Evolutionary conservation across 2,797 vertebrate species (phyloP), one percentile per base, ranked within the genome.

Genomic region (Scleropages formosus): DNA sequence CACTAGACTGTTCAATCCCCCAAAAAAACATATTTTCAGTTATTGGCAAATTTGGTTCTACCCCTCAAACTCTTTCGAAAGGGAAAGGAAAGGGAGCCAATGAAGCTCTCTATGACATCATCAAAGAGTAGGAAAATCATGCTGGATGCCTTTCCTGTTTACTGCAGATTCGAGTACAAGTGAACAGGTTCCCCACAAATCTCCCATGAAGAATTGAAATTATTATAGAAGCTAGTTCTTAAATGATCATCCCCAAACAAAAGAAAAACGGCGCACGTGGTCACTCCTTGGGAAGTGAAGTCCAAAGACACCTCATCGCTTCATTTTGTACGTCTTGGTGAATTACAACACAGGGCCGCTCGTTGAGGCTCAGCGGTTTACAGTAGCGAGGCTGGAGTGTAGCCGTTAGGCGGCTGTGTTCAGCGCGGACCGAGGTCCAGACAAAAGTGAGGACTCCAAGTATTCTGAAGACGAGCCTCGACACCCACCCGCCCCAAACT

Each of bases 401-500:
- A 68, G 46, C 49, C 44, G 68, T 51, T 51, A 11, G 20, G 12
- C 24, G 53, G 22, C 47, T 27, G 22, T 13, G 68, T 49, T 49
- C 12, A 9, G 10, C 16, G 3, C 12, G 31, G 16, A 10, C 70
- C 12, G 26, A 44, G 16, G 18, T 10, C 18, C 70, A n/a, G n/a
- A 39, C 18, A n/a, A 6, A 46, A 62, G 39, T 20, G 22, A 31
- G 39, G 61, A 18, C n/a, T 27, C 58, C 1, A 26, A 6, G 39
- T 26, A 10, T 72, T 60, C 60, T 20, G 9, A 62, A 12, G 59
- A 56, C 3, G 10, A 13, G 59, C 62, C 22, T 26, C 16, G 10
- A 51, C 9, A 51, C 47, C 72, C 58, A 16, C 59, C 13, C 61
- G 72, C n/a, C 70, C 59, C 49, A 61, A 80, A 53, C 68, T 61